Evolutionary conservation across 2,113 vertebrate genomes (phyloP).

Genomic region (Vimba vimba): DNA sequence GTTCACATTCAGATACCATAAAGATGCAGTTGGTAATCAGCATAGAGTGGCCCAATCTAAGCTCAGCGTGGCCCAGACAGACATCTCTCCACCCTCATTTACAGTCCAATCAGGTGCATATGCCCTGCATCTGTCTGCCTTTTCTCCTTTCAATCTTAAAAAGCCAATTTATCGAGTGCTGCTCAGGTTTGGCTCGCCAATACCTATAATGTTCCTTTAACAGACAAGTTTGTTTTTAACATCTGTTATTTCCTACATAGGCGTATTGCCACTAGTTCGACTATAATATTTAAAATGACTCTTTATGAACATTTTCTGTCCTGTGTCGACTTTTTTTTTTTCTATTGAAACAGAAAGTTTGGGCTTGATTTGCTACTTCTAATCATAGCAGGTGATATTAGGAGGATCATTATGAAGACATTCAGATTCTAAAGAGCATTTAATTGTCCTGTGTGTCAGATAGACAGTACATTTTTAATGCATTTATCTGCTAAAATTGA

Average conservation of each 20-base stretch:
- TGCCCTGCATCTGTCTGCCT: slow-evolving; percentile 43
- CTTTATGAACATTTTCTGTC: neutral
- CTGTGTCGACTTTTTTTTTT: neutral
- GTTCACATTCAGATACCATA: slow-evolving; percentile 49
- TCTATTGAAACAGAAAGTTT: neutral
- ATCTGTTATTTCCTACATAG: slow-evolving; percentile 36
- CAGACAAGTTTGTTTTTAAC: slow-evolving; percentile 53
- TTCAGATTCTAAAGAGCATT: neutral
- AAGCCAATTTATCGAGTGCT: slow-evolving; percentile 55
- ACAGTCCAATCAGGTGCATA: slow-evolving; percentile 56
- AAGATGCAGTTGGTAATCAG: slow-evolving; percentile 44
- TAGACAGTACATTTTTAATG: neutral
- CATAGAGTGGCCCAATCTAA: slow-evolving; percentile 22
- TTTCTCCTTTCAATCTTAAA: slow-evolving; percentile 49
- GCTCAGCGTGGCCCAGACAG: slow-evolving; percentile 33
- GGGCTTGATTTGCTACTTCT: neutral
- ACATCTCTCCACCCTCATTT: slow-evolving; percentile 56
- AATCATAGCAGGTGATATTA: neutral
- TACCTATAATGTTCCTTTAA: slow-evolving; percentile 50
- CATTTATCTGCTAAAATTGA: neutral
- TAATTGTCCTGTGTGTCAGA: neutral
- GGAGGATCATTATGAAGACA: too few relatives aligned
- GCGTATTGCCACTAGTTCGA: slow-evolving; percentile 44
- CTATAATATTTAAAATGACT: too few relatives aligned
- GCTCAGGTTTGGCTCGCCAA: slow-evolving; percentile 26